Evolutionary conservation across 92 coral and sea anemone genomes (phyloP).

Genomic region (Porites evermanni): DNA sequence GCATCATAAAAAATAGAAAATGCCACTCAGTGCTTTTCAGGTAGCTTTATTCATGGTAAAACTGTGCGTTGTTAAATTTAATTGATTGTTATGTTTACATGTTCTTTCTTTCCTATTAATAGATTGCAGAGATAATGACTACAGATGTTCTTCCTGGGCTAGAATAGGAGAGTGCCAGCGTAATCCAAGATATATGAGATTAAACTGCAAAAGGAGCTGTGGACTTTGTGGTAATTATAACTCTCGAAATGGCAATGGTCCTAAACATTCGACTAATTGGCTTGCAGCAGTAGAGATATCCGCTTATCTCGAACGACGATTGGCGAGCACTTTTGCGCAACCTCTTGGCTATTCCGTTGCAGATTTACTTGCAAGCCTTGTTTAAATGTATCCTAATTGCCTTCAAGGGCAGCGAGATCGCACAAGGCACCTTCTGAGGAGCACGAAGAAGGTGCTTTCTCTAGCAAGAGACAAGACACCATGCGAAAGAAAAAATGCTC

Average conservation of each 20-base stretch:
- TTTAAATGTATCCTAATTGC: not conserved
- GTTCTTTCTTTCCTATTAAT: not conserved
- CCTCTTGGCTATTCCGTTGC: too few relatives aligned
- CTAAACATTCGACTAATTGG: too few relatives aligned
- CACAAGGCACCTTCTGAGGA: too few relatives aligned
- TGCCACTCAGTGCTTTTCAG: too few relatives aligned
- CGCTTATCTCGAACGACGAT: too few relatives aligned
- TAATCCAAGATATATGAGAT: slow-evolving; percentile 53
- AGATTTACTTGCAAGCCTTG: too few relatives aligned
- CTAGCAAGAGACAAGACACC: too few relatives aligned
- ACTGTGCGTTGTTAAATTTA: not conserved
- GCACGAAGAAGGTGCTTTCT: slow-evolving; percentile 43
- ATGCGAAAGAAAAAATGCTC: too few relatives aligned
- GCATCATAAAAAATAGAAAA: too few relatives aligned
- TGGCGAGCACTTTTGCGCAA: not conserved
- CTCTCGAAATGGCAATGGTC: not conserved
- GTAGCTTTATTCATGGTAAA: too few relatives aligned
- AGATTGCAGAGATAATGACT: slow-evolving; percentile 44
- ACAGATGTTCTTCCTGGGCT: slow-evolving; percentile 56
- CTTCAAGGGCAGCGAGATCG: too few relatives aligned
- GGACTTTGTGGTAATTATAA: slow-evolving; percentile 28
- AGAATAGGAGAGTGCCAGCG: slow-evolving; percentile 55
- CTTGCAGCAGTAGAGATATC: too few relatives aligned
- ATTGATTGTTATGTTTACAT: not conserved
- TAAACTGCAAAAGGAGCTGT: slow-evolving; percentile 61